Evolutionary conservation across 2,888 invertebrate species (phyloP), one percentile per base, ranked within the genome.

Genomic region (Calephelis perditalis): DNA sequence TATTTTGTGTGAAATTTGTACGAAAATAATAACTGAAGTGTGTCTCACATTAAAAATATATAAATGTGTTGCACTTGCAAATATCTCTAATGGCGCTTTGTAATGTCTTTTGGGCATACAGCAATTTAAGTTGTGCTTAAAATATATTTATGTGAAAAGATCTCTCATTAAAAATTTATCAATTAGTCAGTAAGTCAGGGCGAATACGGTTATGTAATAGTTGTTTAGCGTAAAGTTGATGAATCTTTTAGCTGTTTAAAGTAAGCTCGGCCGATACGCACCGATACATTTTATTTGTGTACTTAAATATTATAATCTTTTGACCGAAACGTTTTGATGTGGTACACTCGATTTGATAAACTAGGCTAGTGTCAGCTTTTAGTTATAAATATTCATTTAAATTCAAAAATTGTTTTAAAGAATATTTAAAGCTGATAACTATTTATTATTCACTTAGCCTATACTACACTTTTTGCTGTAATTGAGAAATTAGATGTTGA

Each of bases 231-330:
- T 59, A 55, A 54, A 59, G 26, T 12, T 59, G 9, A 47, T 40
- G 45, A 55, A 59, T 36, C 52, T 59, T 49, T 49, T 49, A 49
- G 49, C 26, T 49, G 49, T 49, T 26, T 49, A 49, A 49, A 40
- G 40, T 11, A 47, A 47, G 12, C 26, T 15, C 49, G 49, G 49
- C 49, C 52, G 54, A 54, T 45, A 55, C 45, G 55, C 59, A 59
- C 55, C 44, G 36, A 54, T 35, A 59, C 54, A 59, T 54, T 55
- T 45, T 56, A 15, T 44, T 56, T 59, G 52, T 59, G 59, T 59
- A 59, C 59, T 59, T 59, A 59, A 59, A 36, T 59, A 59, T n/a
- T 45, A 26, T 35, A 45, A 59, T 52, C 44, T 46, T 47, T 58
- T 47, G 9, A 56, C 58, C 26, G 11, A 59, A 58, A 59, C 35